phyloP scores from a whole-genome alignment of 2,113 vertebrate genomes.

The Triplophysa siluroides region DNA sequence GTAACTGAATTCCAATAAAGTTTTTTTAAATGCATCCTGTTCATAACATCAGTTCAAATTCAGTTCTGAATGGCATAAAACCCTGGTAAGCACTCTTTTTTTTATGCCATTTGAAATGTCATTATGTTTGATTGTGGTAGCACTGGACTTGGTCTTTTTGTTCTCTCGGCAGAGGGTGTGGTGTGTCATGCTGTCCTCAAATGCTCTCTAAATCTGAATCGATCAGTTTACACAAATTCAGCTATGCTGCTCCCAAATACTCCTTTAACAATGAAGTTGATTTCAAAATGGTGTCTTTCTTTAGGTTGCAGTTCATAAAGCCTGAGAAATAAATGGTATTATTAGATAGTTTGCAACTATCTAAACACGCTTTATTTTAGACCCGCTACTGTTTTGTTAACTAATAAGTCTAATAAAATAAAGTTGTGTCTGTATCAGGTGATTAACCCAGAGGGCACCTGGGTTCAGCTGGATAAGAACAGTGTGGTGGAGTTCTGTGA shows the following conservation, averaged over 20 bases:
- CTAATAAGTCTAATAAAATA: slow-evolving; percentile 59
- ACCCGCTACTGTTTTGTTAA: not conserved
- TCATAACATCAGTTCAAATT: not conserved
- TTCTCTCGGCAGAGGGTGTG: slow-evolving; percentile 78
- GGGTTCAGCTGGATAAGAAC: slow-evolving; percentile 99
- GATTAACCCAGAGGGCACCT: slow-evolving; percentile 94
- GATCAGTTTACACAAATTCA: slow-evolving; percentile 45
- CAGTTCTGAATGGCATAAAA: not conserved
- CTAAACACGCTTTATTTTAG: not conserved
- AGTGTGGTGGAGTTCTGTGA: slow-evolving; percentile 99
- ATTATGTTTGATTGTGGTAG: slow-evolving; percentile 40
- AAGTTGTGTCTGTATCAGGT: slow-evolving; percentile 85
- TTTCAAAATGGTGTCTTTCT: not conserved
- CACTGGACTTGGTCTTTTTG: slow-evolving; percentile 52
- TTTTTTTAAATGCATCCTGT: slow-evolving; percentile 21
- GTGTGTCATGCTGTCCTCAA: slow-evolving; percentile 98
- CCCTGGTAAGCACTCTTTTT: slow-evolving; percentile 40
- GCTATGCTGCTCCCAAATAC: not conserved
- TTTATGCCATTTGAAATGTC: slow-evolving; percentile 54
- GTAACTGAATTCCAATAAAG: not conserved
- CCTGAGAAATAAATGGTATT: not conserved
- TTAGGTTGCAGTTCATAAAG: not conserved
- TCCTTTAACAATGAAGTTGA: not conserved
- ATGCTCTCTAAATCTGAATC: slow-evolving; percentile 55
- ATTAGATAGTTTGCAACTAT: not conserved